Percentiles rank a stretch among this genome's conserved stretches.
Evolutionary conservation across 23 tunicate genomes (phyloP).

Genomic region (Trididemnum nubilum): DNA sequence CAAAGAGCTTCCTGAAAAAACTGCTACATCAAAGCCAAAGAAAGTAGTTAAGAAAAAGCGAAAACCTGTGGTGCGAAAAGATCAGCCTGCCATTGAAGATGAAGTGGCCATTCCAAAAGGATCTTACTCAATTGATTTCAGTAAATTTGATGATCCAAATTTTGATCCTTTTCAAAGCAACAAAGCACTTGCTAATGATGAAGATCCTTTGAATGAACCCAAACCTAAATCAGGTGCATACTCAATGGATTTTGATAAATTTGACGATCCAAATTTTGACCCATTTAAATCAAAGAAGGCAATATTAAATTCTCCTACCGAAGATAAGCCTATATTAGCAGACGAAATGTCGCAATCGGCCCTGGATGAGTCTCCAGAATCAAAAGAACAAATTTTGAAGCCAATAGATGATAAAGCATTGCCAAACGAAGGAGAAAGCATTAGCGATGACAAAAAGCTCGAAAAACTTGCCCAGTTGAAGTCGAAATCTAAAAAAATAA

Average conservation of each 20-base stretch:
- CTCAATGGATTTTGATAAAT: slow-evolving; percentile 37
- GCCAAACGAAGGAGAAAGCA: too few species aligned
- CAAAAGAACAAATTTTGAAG: not conserved
- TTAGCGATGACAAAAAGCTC: too few species aligned
- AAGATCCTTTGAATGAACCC: not conserved
- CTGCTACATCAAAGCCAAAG: too few species aligned
- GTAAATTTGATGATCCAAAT: slow-evolving; percentile 56
- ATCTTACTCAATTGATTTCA: slow-evolving; percentile 68
- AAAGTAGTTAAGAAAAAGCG: too few species aligned
- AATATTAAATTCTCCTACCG: slow-evolving; percentile 11
- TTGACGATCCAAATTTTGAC: slow-evolving; percentile 50
- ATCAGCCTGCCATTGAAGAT: too few species aligned
- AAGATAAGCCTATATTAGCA: not conserved
- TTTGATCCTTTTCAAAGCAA: slow-evolving; percentile 66
- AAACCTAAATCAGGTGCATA: slow-evolving; percentile 28
- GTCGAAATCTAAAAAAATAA: not conserved
- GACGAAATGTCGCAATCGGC: not conserved
- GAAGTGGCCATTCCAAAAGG: slow-evolving; percentile 38
- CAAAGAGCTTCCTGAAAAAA: not conserved
- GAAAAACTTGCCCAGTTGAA: not conserved
- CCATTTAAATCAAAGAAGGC: slow-evolving; percentile 30
- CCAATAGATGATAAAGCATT: not conserved
- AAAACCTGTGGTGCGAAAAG: too few species aligned
- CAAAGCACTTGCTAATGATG: slow-evolving; percentile 5
- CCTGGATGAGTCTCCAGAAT: not conserved